Base-by-base conservation (phyloP, 1,140 invertebrate species). In the Hirudo medicinalis region DNA sequence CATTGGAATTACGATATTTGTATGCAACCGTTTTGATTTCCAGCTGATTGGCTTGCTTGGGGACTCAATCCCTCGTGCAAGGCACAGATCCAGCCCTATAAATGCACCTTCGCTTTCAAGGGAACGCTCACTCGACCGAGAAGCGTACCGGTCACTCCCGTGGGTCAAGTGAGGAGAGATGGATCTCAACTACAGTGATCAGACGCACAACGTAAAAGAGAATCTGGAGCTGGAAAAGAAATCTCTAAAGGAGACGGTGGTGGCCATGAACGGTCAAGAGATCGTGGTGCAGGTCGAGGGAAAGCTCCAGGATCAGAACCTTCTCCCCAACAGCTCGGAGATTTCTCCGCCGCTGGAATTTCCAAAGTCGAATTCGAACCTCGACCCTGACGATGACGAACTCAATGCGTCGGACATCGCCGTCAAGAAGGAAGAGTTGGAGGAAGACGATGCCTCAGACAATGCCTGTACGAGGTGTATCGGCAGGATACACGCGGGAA, bases 381-480 rank as follows among this genome's bases (percentile, higher is more conserved):
- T 63, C 22, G 57, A 22, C 57, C 4, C 4, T 22, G 22, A 57
- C 25, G 54, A 11, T 25, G 29, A 11, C 22, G 20, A 63, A 19
- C 11, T 49, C 43, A 17, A 49, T 17, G 15, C 43, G 3, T 13
- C 43, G 5, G 43, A 49, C 43, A 17, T 49, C 0, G 43, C 4
- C 43, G 43, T 49, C 43, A 49, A 49, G 43, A 49, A 49, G 43
- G 43, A 49, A 49, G 43, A 49, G 43, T 49, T 49, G 11, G 43
- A 49, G 11, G 43, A 49, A 49, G 43, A 49, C 43, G 67, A 68
- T n/a, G 32, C 29, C 36, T 67, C 60, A 11, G 40, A 53, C 68
- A 29, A 67, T 22, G 53, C 54, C 22, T 73, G 72, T 43, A 70
- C 68, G 20, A n/a, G 27, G 20, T 67, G 40, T 15, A 54, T 73